Conservation (phyloP, 2,113 vertebrate species). For the Aspidoscelis tigris region DNA sequence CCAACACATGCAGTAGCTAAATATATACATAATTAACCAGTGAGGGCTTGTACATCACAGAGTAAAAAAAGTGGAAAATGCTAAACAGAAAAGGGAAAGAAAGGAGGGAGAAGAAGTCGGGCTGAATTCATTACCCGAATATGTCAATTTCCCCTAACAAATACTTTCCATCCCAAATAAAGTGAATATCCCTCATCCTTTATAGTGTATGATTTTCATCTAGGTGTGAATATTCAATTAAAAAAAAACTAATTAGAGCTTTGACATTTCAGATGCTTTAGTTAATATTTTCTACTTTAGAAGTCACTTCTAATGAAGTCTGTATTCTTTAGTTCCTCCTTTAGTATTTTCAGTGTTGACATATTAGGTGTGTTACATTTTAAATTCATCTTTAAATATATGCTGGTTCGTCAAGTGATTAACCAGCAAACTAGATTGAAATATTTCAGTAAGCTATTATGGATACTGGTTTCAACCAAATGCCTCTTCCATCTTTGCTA, state of each 20-base stretch:
- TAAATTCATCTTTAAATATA: conserved; percentile 39
- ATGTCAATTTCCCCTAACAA: conserved; percentile 49
- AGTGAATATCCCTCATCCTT: conserved; percentile 53
- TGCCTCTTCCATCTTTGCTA: not conserved
- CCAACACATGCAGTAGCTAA: conserved; percentile 89
- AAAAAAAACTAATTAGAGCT: not conserved
- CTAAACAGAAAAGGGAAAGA: conserved; percentile 74
- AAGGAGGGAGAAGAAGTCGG: conserved; percentile 56
- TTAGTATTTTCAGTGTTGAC: conserved; percentile 42
- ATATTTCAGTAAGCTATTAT: not conserved
- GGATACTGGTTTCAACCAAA: not conserved
- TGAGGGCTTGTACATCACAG: conserved; percentile 83
- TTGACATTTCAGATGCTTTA: not conserved
- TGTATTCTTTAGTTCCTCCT: conserved; percentile 39
- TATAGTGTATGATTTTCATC: conserved; percentile 6
- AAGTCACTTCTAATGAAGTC: conserved; percentile 50
- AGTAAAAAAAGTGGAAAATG: conserved; percentile 79
- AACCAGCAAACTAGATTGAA: not conserved
- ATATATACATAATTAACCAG: conserved; percentile 99
- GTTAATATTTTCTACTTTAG: conserved; percentile 34
- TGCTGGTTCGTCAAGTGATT: conserved; percentile 33
- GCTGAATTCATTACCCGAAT: conserved; percentile 75
- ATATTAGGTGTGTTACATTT: conserved; percentile 44
- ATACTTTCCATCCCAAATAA: conserved; percentile 36
- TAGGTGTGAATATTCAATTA: not conserved